These are phyloP conservation scores for Bombus soroeensis DNA, from an alignment of 1,140 invertebrate genomes.

Conservation along the genomic window DNA sequence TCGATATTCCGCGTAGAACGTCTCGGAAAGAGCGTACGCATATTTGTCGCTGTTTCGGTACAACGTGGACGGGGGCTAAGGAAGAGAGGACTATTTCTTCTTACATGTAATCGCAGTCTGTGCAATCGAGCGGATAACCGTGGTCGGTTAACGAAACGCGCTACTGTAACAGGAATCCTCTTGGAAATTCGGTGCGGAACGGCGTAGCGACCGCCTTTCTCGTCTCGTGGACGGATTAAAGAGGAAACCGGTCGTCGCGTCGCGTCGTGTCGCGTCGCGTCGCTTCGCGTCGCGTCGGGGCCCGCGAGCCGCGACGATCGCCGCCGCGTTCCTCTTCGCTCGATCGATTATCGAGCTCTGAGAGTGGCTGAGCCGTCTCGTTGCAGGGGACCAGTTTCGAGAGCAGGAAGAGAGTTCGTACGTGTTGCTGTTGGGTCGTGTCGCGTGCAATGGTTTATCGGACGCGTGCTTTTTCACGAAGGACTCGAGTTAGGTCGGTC, in stretches of 20 bases:
- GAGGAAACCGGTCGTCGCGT: neutral
- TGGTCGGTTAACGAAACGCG: too few species aligned
- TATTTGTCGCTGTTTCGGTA: too few species aligned
- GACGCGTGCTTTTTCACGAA: neutral
- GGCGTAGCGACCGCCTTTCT: neutral
- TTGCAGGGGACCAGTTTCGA: constrained; percentile 16
- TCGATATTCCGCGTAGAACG: rapidly evolving
- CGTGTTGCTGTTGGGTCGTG: neutral
- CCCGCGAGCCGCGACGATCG: constrained; percentile 10
- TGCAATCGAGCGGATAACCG: too few species aligned
- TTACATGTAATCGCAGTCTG: rapidly evolving
- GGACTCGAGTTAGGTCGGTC: too few species aligned
- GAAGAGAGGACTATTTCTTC: too few species aligned
- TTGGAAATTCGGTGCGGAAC: neutral
- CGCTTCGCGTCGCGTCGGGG: too few species aligned
- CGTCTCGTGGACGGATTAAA: constrained; percentile 7
- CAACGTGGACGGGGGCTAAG: too few species aligned
- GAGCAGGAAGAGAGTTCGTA: neutral
- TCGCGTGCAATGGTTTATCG: neutral
- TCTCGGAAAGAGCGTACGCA: rapidly evolving
- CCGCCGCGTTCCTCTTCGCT: constrained; percentile 9
- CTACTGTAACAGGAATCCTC: neutral
- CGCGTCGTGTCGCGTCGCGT: too few species aligned
- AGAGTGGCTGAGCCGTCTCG: neutral
- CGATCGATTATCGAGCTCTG: constrained; percentile 16